phyloP scores from a whole-genome alignment of 2,797 vertebrate genomes.

The Columba guinea region DNA sequence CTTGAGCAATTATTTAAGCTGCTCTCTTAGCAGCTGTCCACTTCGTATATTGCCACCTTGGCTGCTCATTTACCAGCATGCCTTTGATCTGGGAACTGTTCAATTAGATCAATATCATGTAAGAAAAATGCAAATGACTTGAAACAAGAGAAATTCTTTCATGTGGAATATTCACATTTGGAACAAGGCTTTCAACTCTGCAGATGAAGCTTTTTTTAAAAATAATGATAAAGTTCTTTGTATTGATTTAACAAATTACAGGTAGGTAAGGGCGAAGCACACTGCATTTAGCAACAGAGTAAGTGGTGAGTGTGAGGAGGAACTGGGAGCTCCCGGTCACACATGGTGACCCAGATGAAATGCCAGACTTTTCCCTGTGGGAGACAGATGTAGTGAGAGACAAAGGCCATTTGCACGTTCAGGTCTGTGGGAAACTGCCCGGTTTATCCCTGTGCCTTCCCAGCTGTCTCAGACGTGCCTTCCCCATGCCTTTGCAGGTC shows the following conservation, averaged over 20 bases:
- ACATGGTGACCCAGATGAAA: neutral
- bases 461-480: neutral
- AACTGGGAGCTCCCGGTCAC: slow-evolving; percentile 8
- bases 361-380: slow-evolving; percentile 2
- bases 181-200: slow-evolving; percentile 52
- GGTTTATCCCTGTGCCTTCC: neutral
- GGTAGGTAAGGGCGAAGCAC: neutral
- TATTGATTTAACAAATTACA: slow-evolving; percentile 19
- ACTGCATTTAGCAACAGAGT: slow-evolving; percentile 8
- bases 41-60: slow-evolving; percentile 48
- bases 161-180: slow-evolving; percentile 54
- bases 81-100: slow-evolving; percentile 63
- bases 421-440: neutral
- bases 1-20: slow-evolving; percentile 66
- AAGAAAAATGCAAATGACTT: slow-evolving; percentile 42
- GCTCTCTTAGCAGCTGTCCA: slow-evolving; percentile 56
- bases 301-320: neutral
- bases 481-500: neutral
- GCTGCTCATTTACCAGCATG: slow-evolving; percentile 27
- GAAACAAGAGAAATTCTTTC: slow-evolving; percentile 58
- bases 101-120: slow-evolving; percentile 58
- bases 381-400: neutral
- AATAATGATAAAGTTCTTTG: slow-evolving; percentile 17
- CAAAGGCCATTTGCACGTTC: neutral
- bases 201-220: neutral